Percentiles rank a stretch among this genome's conserved stretches.
Conservation (phyloP, 2,797 vertebrate species). For the Hippocampus kuda region DNA sequence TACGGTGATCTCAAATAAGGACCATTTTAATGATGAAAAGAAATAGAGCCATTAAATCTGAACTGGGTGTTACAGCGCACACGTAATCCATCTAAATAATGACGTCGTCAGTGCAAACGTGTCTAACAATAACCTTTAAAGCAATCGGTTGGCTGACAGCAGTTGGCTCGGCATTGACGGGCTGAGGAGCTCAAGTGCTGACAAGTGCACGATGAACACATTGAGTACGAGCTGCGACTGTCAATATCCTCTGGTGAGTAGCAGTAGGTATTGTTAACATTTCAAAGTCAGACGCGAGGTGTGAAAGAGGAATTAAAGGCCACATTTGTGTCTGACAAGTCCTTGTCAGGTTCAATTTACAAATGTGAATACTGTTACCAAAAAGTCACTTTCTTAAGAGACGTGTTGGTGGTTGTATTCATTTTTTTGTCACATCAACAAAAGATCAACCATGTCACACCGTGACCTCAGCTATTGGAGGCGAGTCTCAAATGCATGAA, state of each 20-base stretch:
- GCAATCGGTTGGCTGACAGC: conserved; percentile 37
- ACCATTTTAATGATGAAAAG: no score
- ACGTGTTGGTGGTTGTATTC: background rate
- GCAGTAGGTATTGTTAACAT: background rate
- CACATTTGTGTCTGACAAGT: background rate
- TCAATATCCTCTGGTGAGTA: background rate
- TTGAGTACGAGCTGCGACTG: background rate
- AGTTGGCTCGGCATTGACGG: conserved; percentile 33
- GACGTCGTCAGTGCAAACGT: background rate
- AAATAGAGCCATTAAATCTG: background rate
- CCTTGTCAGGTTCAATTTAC: background rate
- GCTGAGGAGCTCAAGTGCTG: conserved; percentile 1
- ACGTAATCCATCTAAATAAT: background rate
- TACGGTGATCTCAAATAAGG: no score
- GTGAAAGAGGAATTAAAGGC: background rate
- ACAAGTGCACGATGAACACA: background rate
- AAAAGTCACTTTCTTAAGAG: background rate
- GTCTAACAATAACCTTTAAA: conserved; percentile 2
- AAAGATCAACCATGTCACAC: background rate
- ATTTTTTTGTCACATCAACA: background rate
- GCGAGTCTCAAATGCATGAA: background rate
- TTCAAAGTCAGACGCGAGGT: conserved; percentile 1
- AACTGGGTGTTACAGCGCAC: background rate
- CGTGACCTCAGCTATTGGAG: background rate
- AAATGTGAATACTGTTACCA: background rate